Base-by-base conservation (phyloP, 2,797 vertebrate species). In the Phrynocephalus vlangalii region DNA sequence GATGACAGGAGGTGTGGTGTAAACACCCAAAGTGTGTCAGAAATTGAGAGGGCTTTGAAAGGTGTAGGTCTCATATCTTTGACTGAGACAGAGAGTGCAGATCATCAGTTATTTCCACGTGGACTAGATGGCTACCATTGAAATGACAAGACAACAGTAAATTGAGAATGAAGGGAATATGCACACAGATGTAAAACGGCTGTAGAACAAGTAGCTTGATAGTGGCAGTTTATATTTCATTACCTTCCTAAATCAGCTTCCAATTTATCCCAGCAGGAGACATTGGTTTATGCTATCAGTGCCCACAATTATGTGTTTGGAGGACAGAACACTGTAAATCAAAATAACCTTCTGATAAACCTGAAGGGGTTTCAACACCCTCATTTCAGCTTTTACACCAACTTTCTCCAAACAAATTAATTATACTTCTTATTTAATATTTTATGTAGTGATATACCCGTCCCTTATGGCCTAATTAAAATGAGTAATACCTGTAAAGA, bases 371-470 rank as follows among this genome's bases (percentile, higher is more conserved):
- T 44, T 66, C 85, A n/a, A 76, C 80, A 67, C 87, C 82, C 8
- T 38, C 67, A 30, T 63, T 94, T 87, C 85, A 89, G 76, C 10
- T 3, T 78, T n/a, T 48, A 38, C 44, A 91, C 70, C 63, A 76
- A 77, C 83, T 85, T 85, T 76, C 6, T 67, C 82, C 87, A 90
- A 92, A 90, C 18, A 90, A 92, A 60, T 2, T 73, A 30, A 87
- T 82, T 75, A 91, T 92, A 88, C 50, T 67, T 89, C 80, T 83
- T 90, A 86, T 83, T 91, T 91, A 90, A 86, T 91, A 91, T 93
- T 92, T 91, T 85, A 90, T 90, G 92, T 84, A 90, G 79, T 56
- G 83, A 38, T 85, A 85, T 83, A 56, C 78, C 33, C 33, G 33
- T 33, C 33, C 82, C 85, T 91, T 87, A 82, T 90, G 67, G 38